phyloP scores from a whole-genome alignment of 2,888 invertebrate genomes.

The Drosophila aldrichi region DNA sequence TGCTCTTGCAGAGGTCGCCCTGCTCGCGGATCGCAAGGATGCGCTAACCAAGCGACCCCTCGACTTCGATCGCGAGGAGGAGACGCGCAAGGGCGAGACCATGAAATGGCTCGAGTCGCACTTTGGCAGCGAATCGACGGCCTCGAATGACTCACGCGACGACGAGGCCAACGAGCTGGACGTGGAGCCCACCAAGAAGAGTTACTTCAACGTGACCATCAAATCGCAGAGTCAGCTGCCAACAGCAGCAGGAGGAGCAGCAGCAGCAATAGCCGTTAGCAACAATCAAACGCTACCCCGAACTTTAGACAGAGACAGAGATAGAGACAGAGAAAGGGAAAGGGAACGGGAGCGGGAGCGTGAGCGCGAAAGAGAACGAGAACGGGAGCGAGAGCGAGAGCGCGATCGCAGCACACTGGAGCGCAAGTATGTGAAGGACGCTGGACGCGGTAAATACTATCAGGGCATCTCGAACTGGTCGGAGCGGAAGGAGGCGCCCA shows the following conservation, averaged over 20 bases:
- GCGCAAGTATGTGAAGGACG: conserved; percentile 73
- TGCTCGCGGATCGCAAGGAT: conserved; percentile 90
- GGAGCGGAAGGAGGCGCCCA: conserved; percentile 54
- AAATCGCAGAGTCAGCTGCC: conserved; percentile 86
- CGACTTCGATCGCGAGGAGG: conserved; percentile 95
- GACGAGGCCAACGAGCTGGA: conserved; percentile 85
- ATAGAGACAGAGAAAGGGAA: conserved; percentile 40
- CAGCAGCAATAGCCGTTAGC: conserved; percentile 62
- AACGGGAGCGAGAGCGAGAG: conserved; percentile 50
- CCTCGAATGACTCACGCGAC: conserved; percentile 88
- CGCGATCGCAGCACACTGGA: conserved; percentile 65
- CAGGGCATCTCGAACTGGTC: conserved; percentile 93
- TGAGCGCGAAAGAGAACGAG: conserved; percentile 36
- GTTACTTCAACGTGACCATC: conserved; percentile 91
- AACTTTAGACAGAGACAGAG: conserved; percentile 21
- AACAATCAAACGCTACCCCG: conserved; percentile 75
- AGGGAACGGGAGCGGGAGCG: conserved; percentile 40
- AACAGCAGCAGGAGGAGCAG: not conserved
- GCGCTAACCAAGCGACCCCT: conserved; percentile 92
- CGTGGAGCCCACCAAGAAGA: conserved; percentile 89
- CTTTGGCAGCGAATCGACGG: conserved; percentile 94
- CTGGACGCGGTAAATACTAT: conserved; percentile 87
- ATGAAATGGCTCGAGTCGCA: conserved; percentile 96
- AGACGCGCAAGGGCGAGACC: conserved; percentile 94
- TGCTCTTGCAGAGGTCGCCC: conserved; percentile 76